A percentile compares a stretch with the other conserved stretches of the same genome.
Conservation (phyloP, 2,888 invertebrate genomes). For the Hipparchia sbordonii region DNA sequence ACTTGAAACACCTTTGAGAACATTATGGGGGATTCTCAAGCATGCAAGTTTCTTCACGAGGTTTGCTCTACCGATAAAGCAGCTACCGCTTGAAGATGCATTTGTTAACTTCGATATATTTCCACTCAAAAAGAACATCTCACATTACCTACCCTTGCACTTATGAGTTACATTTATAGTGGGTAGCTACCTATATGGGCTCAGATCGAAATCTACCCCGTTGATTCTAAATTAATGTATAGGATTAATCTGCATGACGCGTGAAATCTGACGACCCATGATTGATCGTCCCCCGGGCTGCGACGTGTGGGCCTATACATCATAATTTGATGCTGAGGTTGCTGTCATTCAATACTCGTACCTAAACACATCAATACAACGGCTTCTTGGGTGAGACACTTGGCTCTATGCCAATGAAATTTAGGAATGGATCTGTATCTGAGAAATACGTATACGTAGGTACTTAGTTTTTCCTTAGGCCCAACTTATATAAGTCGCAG, state of each 20-base stretch:
- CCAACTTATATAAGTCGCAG: too few relatives aligned
- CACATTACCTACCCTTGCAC: too few relatives aligned
- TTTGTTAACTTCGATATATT: too few relatives aligned
- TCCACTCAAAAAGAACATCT: too few relatives aligned
- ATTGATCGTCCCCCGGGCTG: constrained; percentile 49
- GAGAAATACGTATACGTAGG: not conserved
- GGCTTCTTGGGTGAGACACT: constrained; percentile 14
- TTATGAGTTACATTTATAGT: too few relatives aligned
- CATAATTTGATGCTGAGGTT: constrained; percentile 62
- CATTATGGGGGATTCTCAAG: too few relatives aligned
- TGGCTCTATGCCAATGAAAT: not conserved
- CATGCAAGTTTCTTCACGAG: too few relatives aligned
- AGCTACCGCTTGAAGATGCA: too few relatives aligned
- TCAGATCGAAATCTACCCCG: not conserved
- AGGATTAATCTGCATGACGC: constrained; percentile 38
- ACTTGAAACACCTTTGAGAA: too few relatives aligned
- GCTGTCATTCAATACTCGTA: constrained; percentile 42
- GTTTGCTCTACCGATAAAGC: too few relatives aligned
- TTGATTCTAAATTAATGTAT: constrained; percentile 32
- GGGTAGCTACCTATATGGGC: not conserved
- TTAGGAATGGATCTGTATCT: not conserved
- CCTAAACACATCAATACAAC: constrained; percentile 31
- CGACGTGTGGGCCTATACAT: constrained; percentile 54
- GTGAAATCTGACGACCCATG: constrained; percentile 45
- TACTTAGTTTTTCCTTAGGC: too few relatives aligned